Conservation (phyloP, 2,113 vertebrate genomes). For the Empidonax traillii region DNA sequence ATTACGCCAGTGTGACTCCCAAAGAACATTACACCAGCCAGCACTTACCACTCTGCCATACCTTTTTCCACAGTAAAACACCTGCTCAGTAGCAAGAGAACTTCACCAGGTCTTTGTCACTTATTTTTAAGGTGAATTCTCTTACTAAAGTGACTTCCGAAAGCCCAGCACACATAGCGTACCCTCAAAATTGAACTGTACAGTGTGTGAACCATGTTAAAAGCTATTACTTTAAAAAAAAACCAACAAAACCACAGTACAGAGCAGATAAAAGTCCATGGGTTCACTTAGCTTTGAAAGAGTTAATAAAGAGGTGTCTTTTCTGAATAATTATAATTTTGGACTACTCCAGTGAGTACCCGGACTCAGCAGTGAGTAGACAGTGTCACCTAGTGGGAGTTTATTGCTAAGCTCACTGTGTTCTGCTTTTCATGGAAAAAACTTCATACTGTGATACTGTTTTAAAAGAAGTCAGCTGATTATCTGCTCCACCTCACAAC, state of each 20-base stretch:
- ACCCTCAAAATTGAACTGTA: neutral
- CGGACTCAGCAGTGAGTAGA: neutral
- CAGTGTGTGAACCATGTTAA: neutral
- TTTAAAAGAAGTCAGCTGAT: neutral
- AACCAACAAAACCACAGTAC: neutral
- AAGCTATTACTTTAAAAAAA: neutral
- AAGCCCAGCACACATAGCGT: neutral
- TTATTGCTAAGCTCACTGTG: neutral
- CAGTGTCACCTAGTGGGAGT: conserved; percentile 71
- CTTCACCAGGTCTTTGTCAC: neutral
- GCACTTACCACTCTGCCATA: neutral
- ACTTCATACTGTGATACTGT: rapidly evolving
- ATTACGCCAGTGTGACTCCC: neutral
- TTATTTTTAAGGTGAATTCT: neutral
- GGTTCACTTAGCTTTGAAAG: neutral
- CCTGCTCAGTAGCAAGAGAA: neutral
- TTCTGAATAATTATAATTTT: neutral
- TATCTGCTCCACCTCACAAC: neutral
- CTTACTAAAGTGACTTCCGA: neutral
- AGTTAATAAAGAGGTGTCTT: neutral
- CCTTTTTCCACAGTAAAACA: neutral
- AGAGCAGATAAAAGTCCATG: neutral
- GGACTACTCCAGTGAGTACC: neutral
- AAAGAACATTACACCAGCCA: neutral
- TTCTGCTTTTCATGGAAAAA: neutral